Conservation (phyloP, 1,140 invertebrate genomes). For the Acromyrmex echinatior region DNA sequence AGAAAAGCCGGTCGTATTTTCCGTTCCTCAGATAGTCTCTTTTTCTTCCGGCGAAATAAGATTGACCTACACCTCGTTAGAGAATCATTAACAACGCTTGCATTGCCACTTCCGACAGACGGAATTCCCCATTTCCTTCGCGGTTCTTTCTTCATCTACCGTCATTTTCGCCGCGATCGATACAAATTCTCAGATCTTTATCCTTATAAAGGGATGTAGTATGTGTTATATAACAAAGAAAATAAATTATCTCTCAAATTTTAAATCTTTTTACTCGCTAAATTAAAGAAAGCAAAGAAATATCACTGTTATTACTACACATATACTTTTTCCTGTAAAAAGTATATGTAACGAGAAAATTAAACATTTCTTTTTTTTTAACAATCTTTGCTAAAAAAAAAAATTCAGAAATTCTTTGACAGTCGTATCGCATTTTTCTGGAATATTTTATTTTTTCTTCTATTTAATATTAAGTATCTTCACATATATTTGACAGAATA, state of each 20-base stretch:
- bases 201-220: not conserved
- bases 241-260: slow-evolving; percentile 22
- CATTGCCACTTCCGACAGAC: slow-evolving; percentile 63
- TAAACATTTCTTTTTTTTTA: not conserved
- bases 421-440: not conserved
- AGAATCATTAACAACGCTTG: slow-evolving; percentile 81
- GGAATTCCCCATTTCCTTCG: slow-evolving; percentile 49
- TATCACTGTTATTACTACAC: not conserved
- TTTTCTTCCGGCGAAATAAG: slow-evolving; percentile 70
- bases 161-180: not conserved
- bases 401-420: not conserved
- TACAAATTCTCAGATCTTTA: not conserved
- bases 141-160: slow-evolving; percentile 25
- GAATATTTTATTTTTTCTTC: not conserved
- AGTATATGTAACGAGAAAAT: not conserved
- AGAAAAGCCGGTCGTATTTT: slow-evolving; percentile 54
- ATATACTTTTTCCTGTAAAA: not conserved
- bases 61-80: slow-evolving; percentile 81
- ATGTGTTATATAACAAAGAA: not conserved
- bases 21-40: slow-evolving; percentile 52
- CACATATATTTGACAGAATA: not conserved
- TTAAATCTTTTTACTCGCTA: not conserved
- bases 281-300: not conserved
- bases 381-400: not conserved
- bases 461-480: not conserved